A percentile compares a stretch with the other conserved stretches of the same genome.
Conservation (phyloP, 2,113 vertebrate species). For the Quiscalus mexicanus region DNA sequence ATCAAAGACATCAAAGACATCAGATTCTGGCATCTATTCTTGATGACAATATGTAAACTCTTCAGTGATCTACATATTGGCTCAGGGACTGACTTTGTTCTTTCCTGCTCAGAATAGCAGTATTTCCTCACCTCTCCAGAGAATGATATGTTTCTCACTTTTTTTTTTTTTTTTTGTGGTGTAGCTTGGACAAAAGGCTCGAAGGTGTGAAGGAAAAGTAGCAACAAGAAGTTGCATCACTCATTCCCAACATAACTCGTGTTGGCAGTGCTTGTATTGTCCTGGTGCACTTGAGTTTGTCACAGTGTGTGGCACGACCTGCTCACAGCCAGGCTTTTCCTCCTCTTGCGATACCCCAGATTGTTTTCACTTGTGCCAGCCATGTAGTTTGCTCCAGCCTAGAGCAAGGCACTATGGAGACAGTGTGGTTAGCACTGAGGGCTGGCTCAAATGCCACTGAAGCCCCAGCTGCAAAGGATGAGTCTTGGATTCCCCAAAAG, state of each 20-base stretch:
- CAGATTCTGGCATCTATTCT: conserved; percentile 5
- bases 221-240: conserved; percentile 2
- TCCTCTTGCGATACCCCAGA: background rate
- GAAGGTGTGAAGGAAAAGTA: conserved; percentile 31
- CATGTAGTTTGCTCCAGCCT: background rate
- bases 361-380: background rate
- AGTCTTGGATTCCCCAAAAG: background rate
- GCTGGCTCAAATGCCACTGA: background rate
- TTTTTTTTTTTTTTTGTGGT: background rate
- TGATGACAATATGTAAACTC: conserved; percentile 23
- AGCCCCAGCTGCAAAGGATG: background rate
- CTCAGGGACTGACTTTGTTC: conserved; percentile 22
- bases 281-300: background rate
- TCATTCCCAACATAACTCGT: background rate
- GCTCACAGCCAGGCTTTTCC: background rate
- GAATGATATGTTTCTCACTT: conserved; percentile 28
- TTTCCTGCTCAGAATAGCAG: conserved; percentile 34
- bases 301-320: fast-evolving
- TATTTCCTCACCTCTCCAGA: conserved; percentile 31
- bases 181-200: conserved; percentile 33
- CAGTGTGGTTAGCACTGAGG: background rate
- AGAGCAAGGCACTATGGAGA: background rate
- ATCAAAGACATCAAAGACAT: conserved; percentile 17
- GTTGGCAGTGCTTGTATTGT: conserved; percentile 16
- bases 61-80: conserved; percentile 2